These are phyloP conservation scores for Phyllotreta cruciferae DNA, from an alignment of 2,888 invertebrate species.

Conservation along the genomic window DNA sequence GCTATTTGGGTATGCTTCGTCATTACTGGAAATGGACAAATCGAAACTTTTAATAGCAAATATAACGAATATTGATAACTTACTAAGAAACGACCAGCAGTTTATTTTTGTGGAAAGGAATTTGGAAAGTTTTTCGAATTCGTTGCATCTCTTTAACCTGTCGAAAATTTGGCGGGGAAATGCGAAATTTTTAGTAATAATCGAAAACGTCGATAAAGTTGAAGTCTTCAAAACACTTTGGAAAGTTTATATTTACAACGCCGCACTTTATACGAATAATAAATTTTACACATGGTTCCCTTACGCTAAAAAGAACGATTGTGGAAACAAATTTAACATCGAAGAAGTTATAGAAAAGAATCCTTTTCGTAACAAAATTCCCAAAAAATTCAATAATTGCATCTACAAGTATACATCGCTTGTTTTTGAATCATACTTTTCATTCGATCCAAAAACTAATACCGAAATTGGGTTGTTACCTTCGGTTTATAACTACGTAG, in stretches of 20 bases:
- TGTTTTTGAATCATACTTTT: no score
- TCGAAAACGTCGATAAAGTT: neutral
- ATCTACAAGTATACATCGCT: no score
- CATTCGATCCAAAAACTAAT: constrained; percentile 7
- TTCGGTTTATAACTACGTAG: no score
- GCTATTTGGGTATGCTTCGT: no score
- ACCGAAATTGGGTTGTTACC: no score
- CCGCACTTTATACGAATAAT: constrained; percentile 1
- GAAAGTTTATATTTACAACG: constrained; percentile 11
- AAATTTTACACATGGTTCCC: constrained; percentile 19
- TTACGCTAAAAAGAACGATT: constrained; percentile 1
- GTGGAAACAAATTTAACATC: constrained; percentile 3
- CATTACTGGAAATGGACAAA: neutral
- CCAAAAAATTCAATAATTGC: no score
- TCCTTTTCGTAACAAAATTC: constrained; percentile 12
- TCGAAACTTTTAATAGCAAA: constrained; percentile 2
- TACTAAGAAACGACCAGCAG: neutral
- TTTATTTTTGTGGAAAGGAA: constrained; percentile 1
- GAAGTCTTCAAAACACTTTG: constrained; percentile 1
- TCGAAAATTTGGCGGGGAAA: neutral
- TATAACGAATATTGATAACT: neutral
- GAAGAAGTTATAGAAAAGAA: constrained; percentile 6
- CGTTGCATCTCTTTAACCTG: constrained; percentile 1
- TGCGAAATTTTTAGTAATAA: constrained; percentile 4
- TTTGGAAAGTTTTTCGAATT: neutral